These are phyloP conservation scores for Drosophila baimaii DNA, from an alignment of 1,140 invertebrate genomes.

Conservation along the genomic window DNA sequence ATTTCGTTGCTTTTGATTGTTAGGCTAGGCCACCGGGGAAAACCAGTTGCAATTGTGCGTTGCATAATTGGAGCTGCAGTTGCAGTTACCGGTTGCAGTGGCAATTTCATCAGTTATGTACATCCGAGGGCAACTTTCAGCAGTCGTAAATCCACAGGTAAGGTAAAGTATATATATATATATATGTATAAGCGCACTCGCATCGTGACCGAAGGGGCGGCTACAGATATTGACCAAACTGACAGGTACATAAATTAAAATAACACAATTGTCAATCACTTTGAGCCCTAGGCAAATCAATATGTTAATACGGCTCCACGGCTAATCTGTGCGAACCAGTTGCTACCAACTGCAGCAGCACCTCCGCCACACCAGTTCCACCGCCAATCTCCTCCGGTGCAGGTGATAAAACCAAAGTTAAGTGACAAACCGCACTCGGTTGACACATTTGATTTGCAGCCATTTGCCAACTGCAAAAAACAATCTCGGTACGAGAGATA, in stretches of 20 bases:
- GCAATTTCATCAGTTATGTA: constrained; percentile 43
- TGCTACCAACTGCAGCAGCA: constrained; percentile 23
- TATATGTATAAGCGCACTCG: not conserved
- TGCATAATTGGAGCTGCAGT: constrained; percentile 59
- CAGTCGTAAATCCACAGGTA: constrained; percentile 24
- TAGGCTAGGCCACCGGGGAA: constrained; percentile 15
- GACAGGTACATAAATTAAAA: constrained; percentile 76
- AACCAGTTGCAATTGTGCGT: constrained; percentile 75
- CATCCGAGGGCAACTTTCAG: constrained; percentile 56
- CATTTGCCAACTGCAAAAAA: constrained; percentile 47
- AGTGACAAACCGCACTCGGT: constrained; percentile 49
- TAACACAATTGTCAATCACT: constrained; percentile 80
- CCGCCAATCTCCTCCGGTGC: constrained; percentile 17
- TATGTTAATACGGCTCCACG: constrained; percentile 61
- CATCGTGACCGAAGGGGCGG: constrained; percentile 68
- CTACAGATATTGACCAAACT: constrained; percentile 40
- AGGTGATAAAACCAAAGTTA: constrained; percentile 61
- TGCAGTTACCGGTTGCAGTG: constrained; percentile 28
- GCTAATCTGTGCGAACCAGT: constrained; percentile 36
- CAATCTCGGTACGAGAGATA: constrained; percentile 25
- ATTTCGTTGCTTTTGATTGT: constrained; percentile 44
- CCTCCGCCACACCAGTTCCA: constrained; percentile 42
- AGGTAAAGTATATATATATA: too few relatives aligned
- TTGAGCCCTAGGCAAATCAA: constrained; percentile 77
- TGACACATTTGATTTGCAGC: constrained; percentile 62